Conservation (phyloP, 2,113 vertebrate species). For the Dasyprocta punctata region DNA sequence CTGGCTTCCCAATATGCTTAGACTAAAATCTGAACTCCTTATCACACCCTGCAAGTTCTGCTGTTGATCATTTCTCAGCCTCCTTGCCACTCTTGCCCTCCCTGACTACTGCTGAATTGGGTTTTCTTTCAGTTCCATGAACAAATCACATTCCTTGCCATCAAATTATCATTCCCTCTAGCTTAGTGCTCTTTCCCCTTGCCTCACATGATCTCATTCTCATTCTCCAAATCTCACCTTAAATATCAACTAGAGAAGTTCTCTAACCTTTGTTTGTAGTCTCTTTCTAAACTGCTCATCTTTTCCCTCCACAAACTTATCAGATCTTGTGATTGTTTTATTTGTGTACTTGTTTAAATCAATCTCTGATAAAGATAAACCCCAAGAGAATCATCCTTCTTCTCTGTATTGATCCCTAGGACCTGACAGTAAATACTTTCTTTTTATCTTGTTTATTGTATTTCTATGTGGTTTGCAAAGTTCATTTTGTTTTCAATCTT, state of each 20-base stretch:
- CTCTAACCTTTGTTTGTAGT: background rate
- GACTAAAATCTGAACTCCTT: background rate
- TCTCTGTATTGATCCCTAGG: background rate
- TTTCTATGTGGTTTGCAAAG: background rate
- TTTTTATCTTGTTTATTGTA: background rate
- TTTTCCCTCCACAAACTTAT: background rate
- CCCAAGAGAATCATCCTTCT: background rate
- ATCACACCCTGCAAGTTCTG: background rate
- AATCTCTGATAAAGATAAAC: background rate
- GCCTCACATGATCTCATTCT: background rate
- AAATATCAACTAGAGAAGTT: background rate
- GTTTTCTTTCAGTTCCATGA: background rate
- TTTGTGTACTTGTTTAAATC: background rate
- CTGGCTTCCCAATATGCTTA: background rate
- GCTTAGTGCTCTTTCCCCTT: background rate
- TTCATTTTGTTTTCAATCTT: background rate
- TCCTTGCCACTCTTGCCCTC: background rate
- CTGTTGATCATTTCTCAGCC: background rate
- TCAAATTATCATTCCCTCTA: background rate
- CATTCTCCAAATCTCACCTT: background rate
- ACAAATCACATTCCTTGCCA: background rate
- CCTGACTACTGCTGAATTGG: background rate
- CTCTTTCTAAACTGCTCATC: background rate
- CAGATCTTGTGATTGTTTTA: background rate
- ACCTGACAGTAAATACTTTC: background rate